These are phyloP conservation scores for Aphidoletes aphidimyza DNA, from an alignment of 2,888 invertebrate species.

Conservation along the genomic window DNA sequence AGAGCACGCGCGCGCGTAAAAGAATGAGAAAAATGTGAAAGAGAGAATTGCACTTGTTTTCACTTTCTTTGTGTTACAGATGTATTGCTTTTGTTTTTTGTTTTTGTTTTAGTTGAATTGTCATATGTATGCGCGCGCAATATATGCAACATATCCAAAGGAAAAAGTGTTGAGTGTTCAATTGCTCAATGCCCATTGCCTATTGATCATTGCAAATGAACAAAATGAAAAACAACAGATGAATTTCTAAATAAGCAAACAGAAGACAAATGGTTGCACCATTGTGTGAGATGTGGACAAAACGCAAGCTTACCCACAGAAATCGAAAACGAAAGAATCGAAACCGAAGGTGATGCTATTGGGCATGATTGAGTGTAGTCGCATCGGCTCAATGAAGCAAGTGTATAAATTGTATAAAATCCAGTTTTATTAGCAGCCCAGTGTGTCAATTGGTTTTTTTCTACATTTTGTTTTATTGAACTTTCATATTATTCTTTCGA, in stretches of 20 bases:
- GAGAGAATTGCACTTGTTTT: constrained; percentile 37
- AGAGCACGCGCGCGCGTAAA: no score
- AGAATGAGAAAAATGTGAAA: constrained; percentile 29
- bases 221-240: neutral
- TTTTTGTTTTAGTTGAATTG: no score
- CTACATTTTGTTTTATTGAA: constrained; percentile 46
- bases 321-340: constrained; percentile 1
- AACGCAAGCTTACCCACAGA: neutral
- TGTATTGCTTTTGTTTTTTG: no score
- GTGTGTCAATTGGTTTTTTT: constrained; percentile 48
- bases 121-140: constrained; percentile 14
- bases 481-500: constrained; percentile 35
- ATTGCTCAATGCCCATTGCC: neutral
- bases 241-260: neutral
- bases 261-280: no score
- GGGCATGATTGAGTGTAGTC: constrained; percentile 30
- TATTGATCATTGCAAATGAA: neutral
- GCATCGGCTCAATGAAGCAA: neutral
- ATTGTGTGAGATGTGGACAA: no score
- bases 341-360: constrained; percentile 33
- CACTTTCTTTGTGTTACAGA: constrained; percentile 34
- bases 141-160: neutral
- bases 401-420: constrained; percentile 29
- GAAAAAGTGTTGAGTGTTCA: neutral
- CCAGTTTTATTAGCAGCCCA: constrained; percentile 2